Percentiles rank a stretch among this genome's conserved stretches.
Evolutionary conservation across 2,113 vertebrate species (phyloP).

Genomic region (Menidia beryllina): DNA sequence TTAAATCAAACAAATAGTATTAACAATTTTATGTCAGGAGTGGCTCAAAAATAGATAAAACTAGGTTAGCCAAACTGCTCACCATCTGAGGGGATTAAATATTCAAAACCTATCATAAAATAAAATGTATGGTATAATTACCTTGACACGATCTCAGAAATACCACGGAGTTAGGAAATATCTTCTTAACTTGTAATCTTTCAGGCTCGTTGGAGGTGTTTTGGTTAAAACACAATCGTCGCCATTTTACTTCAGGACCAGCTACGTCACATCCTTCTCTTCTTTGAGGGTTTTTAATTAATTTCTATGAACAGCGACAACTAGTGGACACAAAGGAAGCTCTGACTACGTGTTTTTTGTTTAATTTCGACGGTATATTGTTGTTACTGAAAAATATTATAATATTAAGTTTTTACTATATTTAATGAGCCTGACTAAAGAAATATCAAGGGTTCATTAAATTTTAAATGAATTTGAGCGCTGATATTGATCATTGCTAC

Average conservation of each 20-base stretch:
- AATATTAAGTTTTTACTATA: no score
- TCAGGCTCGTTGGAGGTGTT: constrained; percentile 20
- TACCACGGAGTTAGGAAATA: background rate
- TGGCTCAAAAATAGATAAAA: no score
- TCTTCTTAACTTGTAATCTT: background rate
- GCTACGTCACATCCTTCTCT: constrained; percentile 43
- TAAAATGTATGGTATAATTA: background rate
- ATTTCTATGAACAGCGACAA: constrained; percentile 13
- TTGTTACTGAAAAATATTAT: no score
- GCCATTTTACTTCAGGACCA: constrained; percentile 54
- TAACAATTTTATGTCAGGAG: no score
- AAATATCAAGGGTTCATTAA: no score
- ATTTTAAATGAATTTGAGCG: no score
- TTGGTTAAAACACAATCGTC: constrained; percentile 7
- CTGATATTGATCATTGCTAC: no score
- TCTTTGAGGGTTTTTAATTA: background rate
- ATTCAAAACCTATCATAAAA: background rate
- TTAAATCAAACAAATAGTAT: no score
- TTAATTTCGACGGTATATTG: no score
- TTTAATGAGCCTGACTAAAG: no score
- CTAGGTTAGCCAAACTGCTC: background rate
- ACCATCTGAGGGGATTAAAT: background rate
- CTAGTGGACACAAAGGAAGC: background rate
- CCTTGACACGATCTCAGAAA: constrained; percentile 10
- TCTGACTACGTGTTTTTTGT: no score